Percentiles rank a stretch among this genome's conserved stretches.
Conservation (phyloP, 2,797 vertebrate species). For the Tapera naevia region DNA sequence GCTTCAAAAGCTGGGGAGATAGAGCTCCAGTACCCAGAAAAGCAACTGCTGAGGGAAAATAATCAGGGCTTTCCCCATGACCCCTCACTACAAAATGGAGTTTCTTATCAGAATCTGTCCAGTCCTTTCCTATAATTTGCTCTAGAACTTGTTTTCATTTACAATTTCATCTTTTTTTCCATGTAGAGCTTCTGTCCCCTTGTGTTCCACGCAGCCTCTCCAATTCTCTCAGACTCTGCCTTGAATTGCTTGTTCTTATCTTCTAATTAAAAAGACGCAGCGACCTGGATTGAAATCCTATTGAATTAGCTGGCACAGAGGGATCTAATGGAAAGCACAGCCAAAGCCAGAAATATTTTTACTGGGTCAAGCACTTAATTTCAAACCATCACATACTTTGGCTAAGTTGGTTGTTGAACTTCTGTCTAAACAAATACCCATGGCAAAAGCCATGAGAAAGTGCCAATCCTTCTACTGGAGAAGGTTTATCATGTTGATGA, state of each 20-base stretch:
- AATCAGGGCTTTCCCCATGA: fast-evolving
- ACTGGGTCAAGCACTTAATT: not conserved
- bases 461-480: not conserved
- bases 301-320: not conserved
- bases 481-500: not conserved
- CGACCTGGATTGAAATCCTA: not conserved
- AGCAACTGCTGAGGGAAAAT: not conserved
- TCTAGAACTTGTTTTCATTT: not conserved
- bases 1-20: not conserved
- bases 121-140: not conserved
- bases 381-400: not conserved
- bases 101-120: not conserved
- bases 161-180: not conserved
- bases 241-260: not conserved
- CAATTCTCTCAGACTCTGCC: not conserved
- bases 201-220: fast-evolving
- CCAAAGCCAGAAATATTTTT: not conserved
- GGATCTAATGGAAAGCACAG: not conserved
- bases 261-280: not conserved
- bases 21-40: not conserved
- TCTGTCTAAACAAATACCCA: not conserved
- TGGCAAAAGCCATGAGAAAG: not conserved
- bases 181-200: not conserved
- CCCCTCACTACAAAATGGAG: not conserved
- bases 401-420: not conserved